These are phyloP conservation scores for Drosophila arizonae DNA, from an alignment of 1,140 invertebrate genomes.

Conservation along the genomic window DNA sequence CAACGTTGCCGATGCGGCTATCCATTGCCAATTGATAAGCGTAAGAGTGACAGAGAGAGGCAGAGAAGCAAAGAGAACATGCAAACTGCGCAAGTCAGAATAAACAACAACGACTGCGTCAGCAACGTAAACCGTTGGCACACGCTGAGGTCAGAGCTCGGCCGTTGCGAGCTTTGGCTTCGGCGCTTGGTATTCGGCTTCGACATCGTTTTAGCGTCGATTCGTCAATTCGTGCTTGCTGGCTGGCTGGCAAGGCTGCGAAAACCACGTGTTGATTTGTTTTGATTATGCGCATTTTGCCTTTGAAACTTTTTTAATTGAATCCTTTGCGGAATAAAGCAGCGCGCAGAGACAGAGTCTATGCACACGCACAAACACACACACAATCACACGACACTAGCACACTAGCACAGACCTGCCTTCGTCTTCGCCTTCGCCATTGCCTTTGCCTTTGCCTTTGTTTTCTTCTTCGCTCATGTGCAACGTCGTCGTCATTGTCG, in stretches of 20 bases:
- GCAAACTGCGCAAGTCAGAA: conserved; percentile 13
- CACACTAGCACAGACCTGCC: neutral
- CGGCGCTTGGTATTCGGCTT: neutral
- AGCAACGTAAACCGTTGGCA: conserved; percentile 10
- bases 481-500: conserved; percentile 32
- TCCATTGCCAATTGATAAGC: neutral
- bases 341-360: conserved; percentile 6
- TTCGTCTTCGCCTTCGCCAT: neutral
- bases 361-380: neutral
- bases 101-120: conserved; percentile 25
- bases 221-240: conserved; percentile 28
- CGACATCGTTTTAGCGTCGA: conserved; percentile 12
- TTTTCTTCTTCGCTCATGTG: conserved; percentile 16
- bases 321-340: conserved; percentile 53
- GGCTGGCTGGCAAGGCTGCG: conserved; percentile 40
- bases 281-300: conserved; percentile 81
- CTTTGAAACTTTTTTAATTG: conserved; percentile 63
- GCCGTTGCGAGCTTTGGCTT: neutral
- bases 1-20: conserved; percentile 12
- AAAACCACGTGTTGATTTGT: conserved; percentile 83
- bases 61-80: neutral
- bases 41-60: neutral
- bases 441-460: conserved; percentile 5
- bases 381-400: neutral
- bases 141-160: conserved; percentile 27